Base-by-base conservation (phyloP, 1,140 invertebrate species). In the Heliothis subflexa region DNA sequence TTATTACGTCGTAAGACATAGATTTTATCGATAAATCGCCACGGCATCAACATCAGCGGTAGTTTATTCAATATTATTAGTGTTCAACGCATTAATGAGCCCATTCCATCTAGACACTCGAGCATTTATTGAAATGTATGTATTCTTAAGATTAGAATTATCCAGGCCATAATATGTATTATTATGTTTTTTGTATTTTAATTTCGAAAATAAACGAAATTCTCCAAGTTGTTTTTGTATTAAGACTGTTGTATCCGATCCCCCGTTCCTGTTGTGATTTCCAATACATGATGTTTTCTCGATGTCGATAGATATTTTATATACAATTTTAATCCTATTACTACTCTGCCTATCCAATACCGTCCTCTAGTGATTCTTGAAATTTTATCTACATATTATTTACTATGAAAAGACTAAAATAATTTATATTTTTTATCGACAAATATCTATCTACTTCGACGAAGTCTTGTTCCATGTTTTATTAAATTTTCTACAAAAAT, bases 371-470 rank as follows among this genome's bases (percentile, higher is more conserved):
- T 68, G 64, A 68, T 68, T 68, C 10, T 68, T 25, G 13, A 68
- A 14, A 68, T 54, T 21, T n/a, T 54, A 55, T 18, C 16, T 4
- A 16, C 25, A 62, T 40, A 62, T 62, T 40, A 40, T 62, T 62
- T 62, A 62, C 59, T 45, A 40, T 62, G 13, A 40, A 40, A 40
- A n/a, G 28, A 10, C 21, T 47, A 66, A 47, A n/a, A 10, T 68
- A 25, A 18, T 21, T 11, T 13, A 25, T 25, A 21, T 21, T 50
- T n/a, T 33, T 55, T 54, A 54, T 57, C 21, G 21, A 13, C 18
- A n/a, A 55, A 45, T 72, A 45, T 72, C 33, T 72, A 72, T 72
- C 52, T 52, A 72, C 70, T 33, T 72, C 70, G 54, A 18, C 40
- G 3, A 45, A 72, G 64, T 21, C 49, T 68, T 68, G 21, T 18